Conservation (phyloP, 2,888 invertebrate species). For the Apotomis capreana region DNA sequence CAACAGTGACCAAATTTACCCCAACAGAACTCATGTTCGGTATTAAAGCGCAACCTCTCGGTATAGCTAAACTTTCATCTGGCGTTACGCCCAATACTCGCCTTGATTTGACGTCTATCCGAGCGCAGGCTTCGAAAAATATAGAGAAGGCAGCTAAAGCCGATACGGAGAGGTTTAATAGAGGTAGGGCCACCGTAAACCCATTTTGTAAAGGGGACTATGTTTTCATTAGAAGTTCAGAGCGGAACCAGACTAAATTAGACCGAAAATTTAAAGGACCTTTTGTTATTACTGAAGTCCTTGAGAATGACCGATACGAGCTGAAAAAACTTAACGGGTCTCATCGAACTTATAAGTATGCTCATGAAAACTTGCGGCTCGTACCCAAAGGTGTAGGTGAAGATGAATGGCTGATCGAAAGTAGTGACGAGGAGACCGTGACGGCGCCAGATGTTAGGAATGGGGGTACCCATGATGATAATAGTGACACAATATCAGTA, state of each 20-base stretch:
- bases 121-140: not conserved
- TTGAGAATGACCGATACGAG: slow-evolving; percentile 15
- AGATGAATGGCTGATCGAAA: too few species aligned
- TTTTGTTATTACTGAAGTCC: not conserved
- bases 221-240: slow-evolving; percentile 26
- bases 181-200: not conserved
- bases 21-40: slow-evolving; percentile 43
- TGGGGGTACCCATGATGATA: too few species aligned
- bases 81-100: not conserved
- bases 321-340: not conserved
- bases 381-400: not conserved
- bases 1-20: too few species aligned
- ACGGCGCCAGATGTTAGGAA: too few species aligned
- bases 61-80: slow-evolving; percentile 7
- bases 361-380: slow-evolving; percentile 15
- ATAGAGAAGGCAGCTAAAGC: not conserved
- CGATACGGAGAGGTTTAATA: slow-evolving; percentile 8
- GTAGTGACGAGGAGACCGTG: too few species aligned
- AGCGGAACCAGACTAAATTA: slow-evolving; percentile 28
- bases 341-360: not conserved
- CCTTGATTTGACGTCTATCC: not conserved
- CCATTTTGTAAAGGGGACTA: slow-evolving; percentile 12
- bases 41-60: slow-evolving; percentile 40
- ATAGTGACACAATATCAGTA: too few species aligned
- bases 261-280: not conserved